A percentile compares a stretch with the other conserved stretches of the same genome.
These are phyloP conservation scores for Phaethon lepturus DNA, from an alignment of 2,113 vertebrate species.

Conservation along the genomic window DNA sequence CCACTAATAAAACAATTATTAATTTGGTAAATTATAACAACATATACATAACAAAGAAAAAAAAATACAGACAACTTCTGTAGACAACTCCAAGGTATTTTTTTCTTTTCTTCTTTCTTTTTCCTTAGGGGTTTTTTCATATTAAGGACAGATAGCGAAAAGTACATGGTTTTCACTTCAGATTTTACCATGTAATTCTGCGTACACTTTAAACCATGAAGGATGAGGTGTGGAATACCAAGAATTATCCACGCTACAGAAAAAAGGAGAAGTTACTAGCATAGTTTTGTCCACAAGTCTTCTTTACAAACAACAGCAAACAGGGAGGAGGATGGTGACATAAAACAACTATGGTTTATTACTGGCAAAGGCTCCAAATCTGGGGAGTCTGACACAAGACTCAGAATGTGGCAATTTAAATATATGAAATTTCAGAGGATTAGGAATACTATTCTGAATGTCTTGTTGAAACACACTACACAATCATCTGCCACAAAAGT, in stretches of 20 bases:
- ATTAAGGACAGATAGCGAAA: not conserved
- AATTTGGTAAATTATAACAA: not conserved
- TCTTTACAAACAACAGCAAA: not conserved
- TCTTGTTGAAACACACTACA: slow-evolving; percentile 28
- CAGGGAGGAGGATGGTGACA: not conserved
- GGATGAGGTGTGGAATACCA: not conserved
- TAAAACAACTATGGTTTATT: not conserved
- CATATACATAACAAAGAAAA: not conserved
- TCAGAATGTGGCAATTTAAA: slow-evolving; percentile 27
- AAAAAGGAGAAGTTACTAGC: not conserved
- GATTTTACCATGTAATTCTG: not conserved
- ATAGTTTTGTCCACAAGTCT: not conserved
- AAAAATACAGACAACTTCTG: not conserved
- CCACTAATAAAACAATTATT: not conserved
- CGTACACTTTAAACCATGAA: slow-evolving; percentile 18
- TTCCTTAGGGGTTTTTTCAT: too few species aligned
- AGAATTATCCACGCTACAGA: slow-evolving; percentile 35
- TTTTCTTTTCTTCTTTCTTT: not conserved
- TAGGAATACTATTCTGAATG: slow-evolving; percentile 3
- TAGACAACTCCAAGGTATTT: not conserved
- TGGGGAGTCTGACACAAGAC: not conserved
- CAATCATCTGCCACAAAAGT: slow-evolving; percentile 23
- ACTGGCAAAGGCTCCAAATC: not conserved
- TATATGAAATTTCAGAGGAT: slow-evolving; percentile 26
- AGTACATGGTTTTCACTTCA: slow-evolving; percentile 38